A percentile compares a stretch with the other conserved stretches of the same genome.
phyloP scores from a whole-genome alignment of 2,113 vertebrate genomes.

The Gavia stellata region DNA sequence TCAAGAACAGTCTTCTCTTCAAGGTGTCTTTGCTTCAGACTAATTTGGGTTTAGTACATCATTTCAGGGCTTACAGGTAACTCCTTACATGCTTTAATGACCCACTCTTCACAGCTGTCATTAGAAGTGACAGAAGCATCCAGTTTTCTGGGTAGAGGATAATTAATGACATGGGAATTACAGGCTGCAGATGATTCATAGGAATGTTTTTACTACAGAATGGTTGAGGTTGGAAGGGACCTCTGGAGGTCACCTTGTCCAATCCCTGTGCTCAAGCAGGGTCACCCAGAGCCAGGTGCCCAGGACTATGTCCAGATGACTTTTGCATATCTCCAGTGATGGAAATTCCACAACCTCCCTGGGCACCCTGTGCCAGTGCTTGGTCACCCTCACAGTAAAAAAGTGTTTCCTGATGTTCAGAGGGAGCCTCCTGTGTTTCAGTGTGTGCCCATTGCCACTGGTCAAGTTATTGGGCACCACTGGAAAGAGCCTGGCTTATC shows the following conservation, averaged over 20 bases:
- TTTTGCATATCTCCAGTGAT: background rate
- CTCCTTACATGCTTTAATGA: background rate
- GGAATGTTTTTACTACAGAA: background rate
- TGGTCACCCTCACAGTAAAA: background rate
- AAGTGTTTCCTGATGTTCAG: accelerated
- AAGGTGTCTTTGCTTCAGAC: background rate
- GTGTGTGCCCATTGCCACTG: accelerated
- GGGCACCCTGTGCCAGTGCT: background rate
- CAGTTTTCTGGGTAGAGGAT: background rate
- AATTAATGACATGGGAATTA: background rate
- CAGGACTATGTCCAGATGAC: background rate
- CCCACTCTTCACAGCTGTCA: background rate
- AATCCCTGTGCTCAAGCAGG: background rate
- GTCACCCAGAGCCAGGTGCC: background rate
- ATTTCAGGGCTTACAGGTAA: background rate
- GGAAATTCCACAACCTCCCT: background rate
- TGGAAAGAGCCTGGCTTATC: background rate
- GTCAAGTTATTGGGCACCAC: background rate
- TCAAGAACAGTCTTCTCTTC: background rate
- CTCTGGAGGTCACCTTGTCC: background rate
- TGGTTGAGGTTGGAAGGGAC: background rate
- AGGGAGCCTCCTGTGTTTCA: background rate
- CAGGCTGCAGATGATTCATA: background rate
- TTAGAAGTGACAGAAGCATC: background rate
- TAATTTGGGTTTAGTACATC: background rate